Evolutionary conservation across 2,888 invertebrate genomes (phyloP).

Genomic region (Abrostola tripartita): DNA sequence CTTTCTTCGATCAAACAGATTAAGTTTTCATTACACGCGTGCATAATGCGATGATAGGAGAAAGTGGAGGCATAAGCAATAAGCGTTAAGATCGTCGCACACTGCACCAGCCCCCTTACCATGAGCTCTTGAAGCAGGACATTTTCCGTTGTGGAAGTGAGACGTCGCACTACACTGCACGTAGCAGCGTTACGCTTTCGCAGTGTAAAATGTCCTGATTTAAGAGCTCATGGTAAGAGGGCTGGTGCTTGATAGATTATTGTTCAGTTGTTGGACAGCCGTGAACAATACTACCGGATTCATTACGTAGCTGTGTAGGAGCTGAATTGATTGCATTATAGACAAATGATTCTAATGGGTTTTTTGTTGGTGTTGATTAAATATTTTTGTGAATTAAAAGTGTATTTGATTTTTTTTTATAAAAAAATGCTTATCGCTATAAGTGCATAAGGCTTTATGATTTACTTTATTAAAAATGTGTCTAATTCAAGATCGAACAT

Average conservation of each 20-base stretch:
- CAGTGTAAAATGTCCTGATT: background rate
- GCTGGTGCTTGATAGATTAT: constrained; percentile 46
- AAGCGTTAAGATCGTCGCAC: constrained; percentile 60
- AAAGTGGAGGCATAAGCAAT: constrained; percentile 57
- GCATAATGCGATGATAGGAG: constrained; percentile 64
- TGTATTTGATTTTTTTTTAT: no score
- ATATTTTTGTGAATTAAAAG: no score
- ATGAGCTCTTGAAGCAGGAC: background rate
- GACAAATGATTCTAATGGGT: background rate
- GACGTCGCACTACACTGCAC: no score
- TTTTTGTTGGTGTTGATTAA: background rate
- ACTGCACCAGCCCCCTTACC: constrained; percentile 22
- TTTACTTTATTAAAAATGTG: no score
- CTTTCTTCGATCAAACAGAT: constrained; percentile 59
- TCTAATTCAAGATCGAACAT: no score
- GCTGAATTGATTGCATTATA: background rate
- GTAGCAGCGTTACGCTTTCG: no score
- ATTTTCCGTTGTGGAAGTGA: background rate
- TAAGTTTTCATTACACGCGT: constrained; percentile 61
- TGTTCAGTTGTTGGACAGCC: constrained; percentile 46
- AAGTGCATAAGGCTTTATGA: no score
- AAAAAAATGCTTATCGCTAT: no score
- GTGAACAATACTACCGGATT: constrained; percentile 23
- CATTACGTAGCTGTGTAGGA: constrained; percentile 12
- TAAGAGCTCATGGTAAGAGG: background rate